Evolutionary conservation across 1,140 invertebrate genomes (phyloP).

Genomic region (Polypedilum vanderplanki): DNA sequence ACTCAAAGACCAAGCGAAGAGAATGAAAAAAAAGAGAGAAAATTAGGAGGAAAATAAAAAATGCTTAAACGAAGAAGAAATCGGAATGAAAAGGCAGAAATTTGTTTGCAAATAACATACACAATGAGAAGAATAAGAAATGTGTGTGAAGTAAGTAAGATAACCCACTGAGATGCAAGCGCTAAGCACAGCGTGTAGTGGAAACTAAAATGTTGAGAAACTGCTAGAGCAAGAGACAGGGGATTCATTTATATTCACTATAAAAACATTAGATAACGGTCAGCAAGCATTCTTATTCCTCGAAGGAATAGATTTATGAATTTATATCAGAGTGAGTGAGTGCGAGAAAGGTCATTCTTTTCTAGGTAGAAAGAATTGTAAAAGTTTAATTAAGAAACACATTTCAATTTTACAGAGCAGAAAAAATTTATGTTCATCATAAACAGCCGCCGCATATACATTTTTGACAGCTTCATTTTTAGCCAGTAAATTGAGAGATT

Average conservation of each 20-base stretch:
- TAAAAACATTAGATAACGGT: constrained; percentile 6
- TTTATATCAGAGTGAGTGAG: no score
- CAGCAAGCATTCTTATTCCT: constrained; percentile 9
- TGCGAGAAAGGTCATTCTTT: no score
- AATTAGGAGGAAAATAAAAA: constrained; percentile 16
- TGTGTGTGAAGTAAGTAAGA: background rate
- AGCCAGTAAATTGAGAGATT: background rate
- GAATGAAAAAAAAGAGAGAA: constrained; percentile 29
- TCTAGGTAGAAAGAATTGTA: no score
- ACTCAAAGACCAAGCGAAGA: background rate
- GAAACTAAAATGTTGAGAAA: background rate
- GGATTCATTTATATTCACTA: constrained; percentile 5
- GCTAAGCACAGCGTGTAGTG: background rate
- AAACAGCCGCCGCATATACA: background rate
- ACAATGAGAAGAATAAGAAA: background rate
- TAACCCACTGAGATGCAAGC: constrained; percentile 3
- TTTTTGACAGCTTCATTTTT: constrained; percentile 26
- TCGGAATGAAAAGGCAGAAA: constrained; percentile 12
- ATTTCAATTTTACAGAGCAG: background rate
- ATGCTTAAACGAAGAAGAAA: constrained; percentile 4
- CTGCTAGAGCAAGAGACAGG: constrained; percentile 10
- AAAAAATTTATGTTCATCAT: background rate
- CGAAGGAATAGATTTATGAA: background rate
- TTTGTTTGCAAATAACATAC: background rate
- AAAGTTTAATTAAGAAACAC: background rate